Evolutionary conservation across 2,113 vertebrate species (phyloP).

Genomic region (Sprattus sprattus): DNA sequence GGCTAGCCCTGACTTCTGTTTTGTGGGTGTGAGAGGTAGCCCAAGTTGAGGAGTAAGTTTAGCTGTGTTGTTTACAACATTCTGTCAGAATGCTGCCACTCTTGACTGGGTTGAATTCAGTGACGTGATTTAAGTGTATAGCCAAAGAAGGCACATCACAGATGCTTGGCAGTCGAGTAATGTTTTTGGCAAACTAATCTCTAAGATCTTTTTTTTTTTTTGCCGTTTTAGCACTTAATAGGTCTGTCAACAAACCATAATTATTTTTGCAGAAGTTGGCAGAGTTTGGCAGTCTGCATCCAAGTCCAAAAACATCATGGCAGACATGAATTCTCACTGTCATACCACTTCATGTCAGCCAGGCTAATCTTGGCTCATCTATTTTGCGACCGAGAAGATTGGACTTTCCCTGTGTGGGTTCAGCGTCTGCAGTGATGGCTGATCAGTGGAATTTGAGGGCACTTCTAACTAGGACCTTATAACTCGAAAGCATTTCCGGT

Average conservation of each 20-base stretch:
- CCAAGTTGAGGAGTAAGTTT: neutral
- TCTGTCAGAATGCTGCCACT: neutral
- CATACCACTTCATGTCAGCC: neutral
- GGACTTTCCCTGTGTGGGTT: slow-evolving; percentile 7
- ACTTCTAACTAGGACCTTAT: neutral
- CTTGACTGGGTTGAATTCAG: neutral
- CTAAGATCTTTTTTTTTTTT: neutral
- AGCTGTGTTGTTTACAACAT: neutral
- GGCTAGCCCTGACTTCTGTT: too few relatives aligned
- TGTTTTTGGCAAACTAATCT: neutral
- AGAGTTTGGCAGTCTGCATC: neutral
- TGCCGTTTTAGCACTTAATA: slow-evolving; percentile 1
- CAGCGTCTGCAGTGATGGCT: neutral
- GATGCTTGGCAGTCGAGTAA: neutral
- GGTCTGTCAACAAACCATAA: slow-evolving; percentile 1
- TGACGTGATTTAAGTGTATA: neutral
- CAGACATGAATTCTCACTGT: slow-evolving; percentile 11
- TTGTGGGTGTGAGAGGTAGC: neutral
- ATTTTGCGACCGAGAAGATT: neutral
- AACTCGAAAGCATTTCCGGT: neutral
- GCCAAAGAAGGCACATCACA: neutral
- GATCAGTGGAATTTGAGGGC: neutral
- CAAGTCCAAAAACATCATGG: neutral
- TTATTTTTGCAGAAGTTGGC: slow-evolving; percentile 19
- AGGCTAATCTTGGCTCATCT: slow-evolving; percentile 14